Conservation (phyloP, 2,888 invertebrate species). For the Tyria jacobaeae region DNA sequence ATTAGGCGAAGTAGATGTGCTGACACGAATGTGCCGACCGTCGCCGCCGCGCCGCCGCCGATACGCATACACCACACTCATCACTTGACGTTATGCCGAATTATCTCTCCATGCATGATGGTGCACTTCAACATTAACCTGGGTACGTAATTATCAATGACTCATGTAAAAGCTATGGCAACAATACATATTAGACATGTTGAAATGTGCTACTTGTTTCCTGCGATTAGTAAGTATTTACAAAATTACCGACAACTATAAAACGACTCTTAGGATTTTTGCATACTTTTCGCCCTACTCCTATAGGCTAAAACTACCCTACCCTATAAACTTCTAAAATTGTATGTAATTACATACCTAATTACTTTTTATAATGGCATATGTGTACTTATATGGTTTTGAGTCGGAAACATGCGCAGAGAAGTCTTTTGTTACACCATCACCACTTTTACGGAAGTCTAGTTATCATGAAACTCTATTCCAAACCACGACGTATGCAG, state of each 20-base stretch:
- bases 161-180: slow-evolving; percentile 1
- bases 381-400: too few relatives aligned
- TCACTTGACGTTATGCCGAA: slow-evolving; percentile 41
- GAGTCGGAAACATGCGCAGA: background rate
- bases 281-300: too few relatives aligned
- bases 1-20: slow-evolving; percentile 80
- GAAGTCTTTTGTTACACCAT: background rate
- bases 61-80: slow-evolving; percentile 34
- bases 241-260: too few relatives aligned
- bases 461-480: background rate
- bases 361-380: too few relatives aligned
- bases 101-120: slow-evolving; percentile 46
- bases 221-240: too few relatives aligned
- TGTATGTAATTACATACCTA: too few relatives aligned
- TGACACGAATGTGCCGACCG: slow-evolving; percentile 75
- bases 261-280: too few relatives aligned
- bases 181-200: background rate
- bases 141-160: slow-evolving; percentile 13
- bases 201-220: slow-evolving; percentile 2
- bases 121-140: slow-evolving; percentile 5
- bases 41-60: slow-evolving; percentile 50
- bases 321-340: too few relatives aligned
- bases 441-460: background rate
- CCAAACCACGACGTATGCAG: background rate
- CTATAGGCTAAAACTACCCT: too few relatives aligned